Percentiles rank a stretch among this genome's conserved stretches.
Evolutionary conservation across 2,888 invertebrate genomes (phyloP).

Genomic region (Serrognathus titanus): DNA sequence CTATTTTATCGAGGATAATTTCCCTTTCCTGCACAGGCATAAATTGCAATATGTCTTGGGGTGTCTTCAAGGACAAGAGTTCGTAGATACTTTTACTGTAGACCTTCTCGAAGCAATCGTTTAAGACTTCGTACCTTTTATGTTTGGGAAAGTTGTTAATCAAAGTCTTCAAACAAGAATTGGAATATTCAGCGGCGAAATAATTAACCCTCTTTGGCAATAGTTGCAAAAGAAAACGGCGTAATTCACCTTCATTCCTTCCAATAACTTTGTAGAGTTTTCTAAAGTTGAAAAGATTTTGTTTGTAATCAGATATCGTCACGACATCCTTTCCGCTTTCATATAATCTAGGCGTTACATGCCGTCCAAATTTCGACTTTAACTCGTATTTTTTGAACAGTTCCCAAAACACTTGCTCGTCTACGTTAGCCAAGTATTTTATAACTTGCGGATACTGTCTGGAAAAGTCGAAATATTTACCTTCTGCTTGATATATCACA

Average conservation of each 20-base stretch:
- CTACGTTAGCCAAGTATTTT: constrained; percentile 7
- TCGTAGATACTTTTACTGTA: constrained; percentile 2
- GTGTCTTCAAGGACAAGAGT: background rate
- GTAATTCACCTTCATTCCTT: constrained; percentile 2
- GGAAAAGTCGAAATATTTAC: background rate
- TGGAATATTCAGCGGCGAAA: background rate
- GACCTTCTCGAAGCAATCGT: constrained; percentile 6
- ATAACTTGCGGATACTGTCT: background rate
- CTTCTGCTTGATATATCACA: background rate
- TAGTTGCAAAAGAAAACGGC: constrained; percentile 4
- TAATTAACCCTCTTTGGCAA: constrained; percentile 7
- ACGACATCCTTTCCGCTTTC: constrained; percentile 11
- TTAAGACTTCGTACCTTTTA: constrained; percentile 3
- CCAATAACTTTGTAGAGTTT: constrained; percentile 3
- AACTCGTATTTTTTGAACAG: constrained; percentile 8
- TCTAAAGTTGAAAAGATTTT: background rate
- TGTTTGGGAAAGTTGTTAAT: background rate
- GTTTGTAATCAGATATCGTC: background rate
- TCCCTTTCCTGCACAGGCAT: constrained; percentile 3
- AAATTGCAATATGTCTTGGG: background rate
- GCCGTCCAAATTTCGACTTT: constrained; percentile 9
- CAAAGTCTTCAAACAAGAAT: background rate
- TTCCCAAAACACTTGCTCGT: constrained; percentile 14
- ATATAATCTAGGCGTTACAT: constrained; percentile 13
- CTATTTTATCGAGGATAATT: constrained; percentile 1